Evolutionary conservation across 2,888 invertebrate genomes (phyloP).

Genomic region (Agrotis clavis): DNA sequence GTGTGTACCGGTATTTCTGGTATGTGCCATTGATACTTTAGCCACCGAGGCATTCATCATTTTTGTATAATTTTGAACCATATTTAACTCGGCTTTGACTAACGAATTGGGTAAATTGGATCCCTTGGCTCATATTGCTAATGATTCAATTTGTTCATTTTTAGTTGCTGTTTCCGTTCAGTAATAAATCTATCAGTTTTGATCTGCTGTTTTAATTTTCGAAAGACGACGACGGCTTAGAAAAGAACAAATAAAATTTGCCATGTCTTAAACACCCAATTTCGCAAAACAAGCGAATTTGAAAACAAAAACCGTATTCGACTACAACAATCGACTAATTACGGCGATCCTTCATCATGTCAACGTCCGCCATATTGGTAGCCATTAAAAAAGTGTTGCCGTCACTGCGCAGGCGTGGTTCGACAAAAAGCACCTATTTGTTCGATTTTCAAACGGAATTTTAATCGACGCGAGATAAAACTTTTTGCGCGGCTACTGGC

Average conservation of each 20-base stretch:
- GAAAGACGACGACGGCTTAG: background rate
- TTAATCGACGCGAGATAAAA: slow-evolving; percentile 76
- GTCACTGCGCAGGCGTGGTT: slow-evolving; percentile 78
- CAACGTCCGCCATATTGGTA: slow-evolving; percentile 73
- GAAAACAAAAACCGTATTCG: slow-evolving; percentile 53
- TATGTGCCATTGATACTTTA: slow-evolving; percentile 78
- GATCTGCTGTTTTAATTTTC: background rate
- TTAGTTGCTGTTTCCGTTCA: slow-evolving; percentile 41
- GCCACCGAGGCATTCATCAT: slow-evolving; percentile 67
- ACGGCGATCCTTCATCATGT: slow-evolving; percentile 63
- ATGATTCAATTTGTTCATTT: slow-evolving; percentile 55
- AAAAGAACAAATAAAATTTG: slow-evolving; percentile 28
- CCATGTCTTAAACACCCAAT: slow-evolving; percentile 44
- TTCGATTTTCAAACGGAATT: slow-evolving; percentile 80
- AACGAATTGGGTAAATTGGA: slow-evolving; percentile 48
- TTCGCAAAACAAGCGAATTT: slow-evolving; percentile 39
- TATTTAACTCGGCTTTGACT: slow-evolving; percentile 43
- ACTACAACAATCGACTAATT: slow-evolving; percentile 66
- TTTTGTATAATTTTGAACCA: slow-evolving; percentile 63
- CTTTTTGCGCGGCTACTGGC: slow-evolving; percentile 75
- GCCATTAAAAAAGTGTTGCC: slow-evolving; percentile 74
- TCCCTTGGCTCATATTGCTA: slow-evolving; percentile 53
- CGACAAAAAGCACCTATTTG: slow-evolving; percentile 83
- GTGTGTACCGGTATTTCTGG: slow-evolving; percentile 78
- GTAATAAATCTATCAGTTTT: slow-evolving; percentile 30